phyloP scores from a whole-genome alignment of 2,113 vertebrate genomes.

The Heterotilapia buettikoferi region DNA sequence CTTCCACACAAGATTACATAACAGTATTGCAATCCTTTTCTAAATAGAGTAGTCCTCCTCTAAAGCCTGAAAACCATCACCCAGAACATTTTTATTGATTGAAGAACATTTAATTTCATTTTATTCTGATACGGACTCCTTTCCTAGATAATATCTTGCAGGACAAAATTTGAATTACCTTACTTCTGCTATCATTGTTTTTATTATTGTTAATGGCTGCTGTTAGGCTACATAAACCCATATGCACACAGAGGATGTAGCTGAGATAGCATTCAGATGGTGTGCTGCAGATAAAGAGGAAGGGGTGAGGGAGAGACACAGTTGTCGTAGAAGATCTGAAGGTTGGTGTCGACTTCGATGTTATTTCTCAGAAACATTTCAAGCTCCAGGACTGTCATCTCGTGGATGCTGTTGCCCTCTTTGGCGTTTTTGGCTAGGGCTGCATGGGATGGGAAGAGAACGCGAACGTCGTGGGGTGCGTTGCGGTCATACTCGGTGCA shows the following conservation, averaged over 20 bases:
- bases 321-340: slow-evolving; percentile 72
- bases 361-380: slow-evolving; percentile 58
- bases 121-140: neutral
- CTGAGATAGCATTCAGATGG: slow-evolving; percentile 26
- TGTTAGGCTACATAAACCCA: neutral
- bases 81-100: neutral
- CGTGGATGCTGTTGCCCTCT: slow-evolving; percentile 45
- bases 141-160: neutral
- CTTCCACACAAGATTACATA: neutral
- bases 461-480: slow-evolving; percentile 49
- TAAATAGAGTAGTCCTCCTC: neutral
- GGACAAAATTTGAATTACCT: neutral
- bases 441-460: slow-evolving; percentile 55
- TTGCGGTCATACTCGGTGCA: slow-evolving; percentile 70
- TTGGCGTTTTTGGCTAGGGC: slow-evolving; percentile 60
- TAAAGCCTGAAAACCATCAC: neutral
- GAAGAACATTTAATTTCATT: neutral
- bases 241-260: neutral
- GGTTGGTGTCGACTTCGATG: slow-evolving; percentile 59
- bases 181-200: neutral
- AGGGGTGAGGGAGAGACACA: slow-evolving; percentile 67
- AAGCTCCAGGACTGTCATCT: slow-evolving; percentile 61
- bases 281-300: slow-evolving; percentile 61
- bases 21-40: neutral
- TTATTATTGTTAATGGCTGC: neutral